Percentiles rank a stretch among this genome's conserved stretches.
Conservation (phyloP, 2,888 invertebrate genomes). For the Erpobdella octoculata region DNA sequence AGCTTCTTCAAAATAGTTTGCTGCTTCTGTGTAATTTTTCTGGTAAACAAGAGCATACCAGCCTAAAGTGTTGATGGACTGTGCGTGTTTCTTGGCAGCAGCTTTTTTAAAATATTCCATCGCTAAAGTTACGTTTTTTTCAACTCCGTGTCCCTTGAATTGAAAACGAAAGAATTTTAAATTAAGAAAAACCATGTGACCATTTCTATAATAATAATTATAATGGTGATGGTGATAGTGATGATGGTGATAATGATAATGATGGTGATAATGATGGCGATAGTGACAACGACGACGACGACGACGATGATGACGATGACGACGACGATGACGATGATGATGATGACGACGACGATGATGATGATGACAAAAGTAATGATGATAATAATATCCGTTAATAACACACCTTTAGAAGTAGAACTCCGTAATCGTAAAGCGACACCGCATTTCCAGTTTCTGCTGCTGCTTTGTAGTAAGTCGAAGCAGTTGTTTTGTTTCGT, state of each 20-base stretch:
- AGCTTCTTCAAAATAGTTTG: slow-evolving; percentile 41
- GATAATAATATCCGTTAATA: neutral
- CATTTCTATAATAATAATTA: neutral
- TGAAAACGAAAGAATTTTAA: slow-evolving; percentile 38
- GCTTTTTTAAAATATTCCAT: slow-evolving; percentile 35
- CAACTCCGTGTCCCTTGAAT: slow-evolving; percentile 45
- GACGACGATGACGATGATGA: too few relatives aligned
- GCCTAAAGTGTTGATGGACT: slow-evolving; percentile 47
- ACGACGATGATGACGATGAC: too few relatives aligned
- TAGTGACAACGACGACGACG: too few relatives aligned
- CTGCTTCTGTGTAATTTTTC: slow-evolving; percentile 44
- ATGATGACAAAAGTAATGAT: too few relatives aligned
- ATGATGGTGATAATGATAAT: too few relatives aligned
- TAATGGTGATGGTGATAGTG: too few relatives aligned
- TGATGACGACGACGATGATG: too few relatives aligned
- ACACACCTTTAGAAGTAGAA: slow-evolving; percentile 46
- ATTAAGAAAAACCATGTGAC: neutral
- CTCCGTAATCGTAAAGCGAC: slow-evolving; percentile 48
- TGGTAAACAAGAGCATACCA: slow-evolving; percentile 45
- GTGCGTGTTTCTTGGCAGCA: slow-evolving; percentile 44
- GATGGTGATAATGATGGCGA: too few relatives aligned
- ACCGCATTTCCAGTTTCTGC: slow-evolving; percentile 45
- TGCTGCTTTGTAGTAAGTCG: slow-evolving; percentile 45
- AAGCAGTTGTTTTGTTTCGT: slow-evolving; percentile 45
- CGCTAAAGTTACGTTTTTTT: slow-evolving; percentile 44